Base-by-base conservation (phyloP, 2,888 invertebrate genomes). In the Leucophenga maculata region DNA sequence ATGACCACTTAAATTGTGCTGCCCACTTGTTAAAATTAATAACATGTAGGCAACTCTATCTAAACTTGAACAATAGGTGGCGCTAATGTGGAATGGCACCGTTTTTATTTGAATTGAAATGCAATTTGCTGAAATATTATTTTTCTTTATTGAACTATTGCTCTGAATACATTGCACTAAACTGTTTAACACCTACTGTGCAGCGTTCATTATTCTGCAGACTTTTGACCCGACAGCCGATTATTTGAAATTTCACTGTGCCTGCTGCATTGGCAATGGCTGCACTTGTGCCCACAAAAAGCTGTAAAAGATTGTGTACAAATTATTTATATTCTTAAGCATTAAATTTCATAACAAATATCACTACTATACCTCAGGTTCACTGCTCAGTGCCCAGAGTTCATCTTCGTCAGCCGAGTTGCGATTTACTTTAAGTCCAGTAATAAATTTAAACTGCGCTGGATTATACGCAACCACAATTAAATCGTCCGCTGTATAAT, bases 241-340 rank as follows among this genome's bases (percentile, higher is more conserved):
- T 91, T 70, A 95, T 92, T 77, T 94, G 91, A 82, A 91, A 94
- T 86, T 95, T 95, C 0, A 92, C 86, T 76, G 91, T 91, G 18
- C 89, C 75, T 9, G 54, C 4, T 31, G 16, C 14, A 59, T 31
- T 22, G 20, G 22, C 13, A 3, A 22, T 20, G 54, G 9, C 16
- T n/a, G 18, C 18, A 3, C 18, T 52, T 52, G 73, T 75, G 9
- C 78, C 77, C 26, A 77, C 74, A 73, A 82, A 82, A 22, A 82
- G 74, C 82, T 82, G 14, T 13, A 73, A 72, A 48, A 14, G 11
- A 8, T n/a, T 52, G 4, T 54, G 18, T 14, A 14, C 3, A 59
- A 59, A 6, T 59, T 22, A 32, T 55, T 18, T 9, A 22, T 1
- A 22, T 22, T 52, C 22, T n/a, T 48, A 8, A 22, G 14, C 0